phyloP scores from a whole-genome alignment of 2,888 invertebrate genomes.

The Argynnis bischoffii region DNA sequence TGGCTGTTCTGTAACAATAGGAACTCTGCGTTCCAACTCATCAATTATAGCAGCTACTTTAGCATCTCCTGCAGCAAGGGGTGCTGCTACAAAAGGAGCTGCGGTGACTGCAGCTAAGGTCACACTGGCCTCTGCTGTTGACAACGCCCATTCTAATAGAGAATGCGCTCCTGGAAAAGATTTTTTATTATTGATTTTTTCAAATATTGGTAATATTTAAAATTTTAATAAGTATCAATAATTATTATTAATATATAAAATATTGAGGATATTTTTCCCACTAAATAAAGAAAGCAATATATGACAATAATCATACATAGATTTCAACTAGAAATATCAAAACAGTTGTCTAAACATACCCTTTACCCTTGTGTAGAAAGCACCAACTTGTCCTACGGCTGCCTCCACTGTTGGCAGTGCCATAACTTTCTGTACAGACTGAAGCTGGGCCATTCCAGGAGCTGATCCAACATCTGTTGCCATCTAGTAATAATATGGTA shows the following conservation, averaged over 20 bases:
- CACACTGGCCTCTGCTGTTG: conserved; percentile 85
- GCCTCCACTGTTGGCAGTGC: conserved; percentile 81
- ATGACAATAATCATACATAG: background rate
- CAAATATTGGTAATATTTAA: no score
- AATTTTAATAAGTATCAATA: no score
- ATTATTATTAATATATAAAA: no score
- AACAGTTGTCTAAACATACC: conserved; percentile 49
- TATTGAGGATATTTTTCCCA: no score
- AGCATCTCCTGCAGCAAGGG: conserved; percentile 82
- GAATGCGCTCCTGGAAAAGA: conserved; percentile 80
- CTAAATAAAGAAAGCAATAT: background rate
- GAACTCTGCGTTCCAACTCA: conserved; percentile 84
- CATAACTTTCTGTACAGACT: conserved; percentile 79
- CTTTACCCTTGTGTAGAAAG: conserved; percentile 80
- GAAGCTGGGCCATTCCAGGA: conserved; percentile 64
- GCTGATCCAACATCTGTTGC: conserved; percentile 68
- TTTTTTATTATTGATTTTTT: background rate
- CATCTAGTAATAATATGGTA: conserved; percentile 55
- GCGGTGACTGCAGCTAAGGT: conserved; percentile 84
- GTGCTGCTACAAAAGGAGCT: conserved; percentile 81
- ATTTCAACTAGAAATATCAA: background rate
- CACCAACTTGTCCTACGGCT: conserved; percentile 80
- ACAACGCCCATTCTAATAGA: conserved; percentile 86
- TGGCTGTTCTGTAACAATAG: conserved; percentile 85
- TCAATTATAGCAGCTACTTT: conserved; percentile 85